Evolutionary conservation across 2,113 vertebrate species (phyloP), one percentile per base, ranked within the genome.

Genomic region (Pseudolaguvia tuberculata): DNA sequence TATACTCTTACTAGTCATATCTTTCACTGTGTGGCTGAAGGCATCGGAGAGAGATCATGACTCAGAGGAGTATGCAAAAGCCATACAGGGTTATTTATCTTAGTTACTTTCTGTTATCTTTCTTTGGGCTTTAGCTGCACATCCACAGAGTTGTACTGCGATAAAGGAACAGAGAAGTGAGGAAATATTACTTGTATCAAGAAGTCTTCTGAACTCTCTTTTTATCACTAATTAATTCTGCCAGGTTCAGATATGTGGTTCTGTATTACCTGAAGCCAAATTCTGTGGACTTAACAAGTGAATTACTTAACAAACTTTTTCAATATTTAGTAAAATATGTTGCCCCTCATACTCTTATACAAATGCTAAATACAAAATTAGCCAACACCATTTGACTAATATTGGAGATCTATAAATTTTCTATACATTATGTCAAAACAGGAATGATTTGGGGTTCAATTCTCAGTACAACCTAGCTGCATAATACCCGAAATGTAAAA

Each of bases 231-330:
- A 89, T 88, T 83, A 82, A 88, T 85, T 55, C 25, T 31, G 72
- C 63, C 76, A 63, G 70, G 79, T 80, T 79, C 57, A 74, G 77
- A 79, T 78, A 12, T 35, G 85, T 87, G 80, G 85, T 87, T 81
- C 56, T 75, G 78, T 83, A 88, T 88, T 84, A 90, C 88, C 89
- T 89, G 85, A 87, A 87, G 85, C 85, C 80, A 86, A 86, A 87
- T 85, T 85, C 89, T 88, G 82, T 84, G 85, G 85, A 87, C 82
- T 85, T 77, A 45, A 70, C 52, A 35, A 35, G 31, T 63, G 85
- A 10, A 2, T n/a, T n/a, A n/a, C n/a, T n/a, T n/a, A n/a, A n/a
- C 79, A 75, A 78, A 86, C 83, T 85, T 82, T 78, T 88, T 89
- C 86, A 86, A 88, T 90, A 88, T 88, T n/a, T n/a, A n/a, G n/a